Evolutionary conservation across 2,113 vertebrate genomes (phyloP).

Genomic region (Setophaga petechia): DNA sequence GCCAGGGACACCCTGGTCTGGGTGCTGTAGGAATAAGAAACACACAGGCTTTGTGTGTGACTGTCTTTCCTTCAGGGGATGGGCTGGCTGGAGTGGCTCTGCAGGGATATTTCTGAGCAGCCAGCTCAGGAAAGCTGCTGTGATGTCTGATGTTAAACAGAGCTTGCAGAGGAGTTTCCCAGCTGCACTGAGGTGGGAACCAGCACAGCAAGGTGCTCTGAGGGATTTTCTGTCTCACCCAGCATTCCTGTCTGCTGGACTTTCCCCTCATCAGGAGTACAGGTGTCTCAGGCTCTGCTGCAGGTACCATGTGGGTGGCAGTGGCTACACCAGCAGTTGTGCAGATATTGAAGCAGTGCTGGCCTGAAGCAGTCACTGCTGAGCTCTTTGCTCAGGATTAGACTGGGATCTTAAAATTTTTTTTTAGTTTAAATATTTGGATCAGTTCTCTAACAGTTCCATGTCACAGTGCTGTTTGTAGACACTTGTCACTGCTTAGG

Average conservation of each 20-base stretch:
- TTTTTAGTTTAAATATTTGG: background rate
- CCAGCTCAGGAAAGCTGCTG: background rate
- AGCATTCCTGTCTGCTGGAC: background rate
- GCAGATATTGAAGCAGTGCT: background rate
- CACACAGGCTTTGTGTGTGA: background rate
- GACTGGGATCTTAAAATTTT: background rate
- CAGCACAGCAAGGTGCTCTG: background rate
- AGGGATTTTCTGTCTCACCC: background rate
- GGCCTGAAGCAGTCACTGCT: background rate
- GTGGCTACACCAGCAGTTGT: background rate
- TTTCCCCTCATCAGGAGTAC: background rate
- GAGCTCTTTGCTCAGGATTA: background rate
- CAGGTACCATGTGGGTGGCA: background rate
- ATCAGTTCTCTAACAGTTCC: background rate
- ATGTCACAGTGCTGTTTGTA: background rate
- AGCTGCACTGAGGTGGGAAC: background rate
- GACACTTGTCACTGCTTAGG: background rate
- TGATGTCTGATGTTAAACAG: background rate
- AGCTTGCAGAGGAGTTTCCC: background rate
- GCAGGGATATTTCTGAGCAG: background rate
- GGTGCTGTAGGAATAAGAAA: background rate
- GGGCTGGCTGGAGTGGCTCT: background rate
- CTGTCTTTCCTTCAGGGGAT: background rate
- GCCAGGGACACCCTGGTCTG: background rate
- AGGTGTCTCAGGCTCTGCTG: background rate